phyloP scores from a whole-genome alignment of 2,113 vertebrate genomes.

The Lampris incognitus region DNA sequence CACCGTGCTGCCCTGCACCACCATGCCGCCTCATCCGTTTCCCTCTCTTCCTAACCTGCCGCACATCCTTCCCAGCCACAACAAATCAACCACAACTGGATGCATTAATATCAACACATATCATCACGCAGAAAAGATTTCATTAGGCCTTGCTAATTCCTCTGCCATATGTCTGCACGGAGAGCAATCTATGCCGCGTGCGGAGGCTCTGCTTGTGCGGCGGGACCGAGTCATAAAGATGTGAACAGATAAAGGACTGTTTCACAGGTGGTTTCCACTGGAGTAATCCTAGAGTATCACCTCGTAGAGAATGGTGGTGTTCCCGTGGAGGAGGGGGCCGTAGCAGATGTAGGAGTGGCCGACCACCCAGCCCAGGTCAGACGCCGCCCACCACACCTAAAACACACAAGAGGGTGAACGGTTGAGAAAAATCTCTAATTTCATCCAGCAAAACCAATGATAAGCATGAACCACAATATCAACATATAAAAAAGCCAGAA shows the following conservation, averaged over 20 bases:
- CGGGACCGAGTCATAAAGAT: not conserved
- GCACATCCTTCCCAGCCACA: not conserved
- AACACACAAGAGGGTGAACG: conserved; percentile 44
- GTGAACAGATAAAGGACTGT: not conserved
- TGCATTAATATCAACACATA: conserved; percentile 3
- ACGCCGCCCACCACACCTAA: conserved; percentile 98
- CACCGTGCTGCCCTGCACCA: too few species aligned
- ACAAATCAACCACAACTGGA: not conserved
- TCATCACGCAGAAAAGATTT: conserved; percentile 9
- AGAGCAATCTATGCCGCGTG: not conserved
- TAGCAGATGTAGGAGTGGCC: conserved; percentile 99
- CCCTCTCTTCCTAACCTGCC: too few species aligned
- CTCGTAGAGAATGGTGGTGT: conserved; percentile 95
- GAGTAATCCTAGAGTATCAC: conserved; percentile 66
- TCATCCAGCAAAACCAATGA: not conserved
- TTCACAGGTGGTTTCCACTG: not conserved
- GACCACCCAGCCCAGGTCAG: conserved; percentile 98
- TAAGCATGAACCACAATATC: not conserved
- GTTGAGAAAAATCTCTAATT: not conserved
- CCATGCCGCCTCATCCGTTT: too few species aligned
- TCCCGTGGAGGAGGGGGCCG: conserved; percentile 93
- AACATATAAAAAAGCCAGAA: not conserved
- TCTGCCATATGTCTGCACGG: not conserved
- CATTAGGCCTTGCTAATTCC: not conserved
- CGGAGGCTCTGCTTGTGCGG: not conserved